Evolutionary conservation across 1,140 invertebrate genomes (phyloP), one percentile per base, ranked within the genome.

Genomic region (Xylocopa sonorina): DNA sequence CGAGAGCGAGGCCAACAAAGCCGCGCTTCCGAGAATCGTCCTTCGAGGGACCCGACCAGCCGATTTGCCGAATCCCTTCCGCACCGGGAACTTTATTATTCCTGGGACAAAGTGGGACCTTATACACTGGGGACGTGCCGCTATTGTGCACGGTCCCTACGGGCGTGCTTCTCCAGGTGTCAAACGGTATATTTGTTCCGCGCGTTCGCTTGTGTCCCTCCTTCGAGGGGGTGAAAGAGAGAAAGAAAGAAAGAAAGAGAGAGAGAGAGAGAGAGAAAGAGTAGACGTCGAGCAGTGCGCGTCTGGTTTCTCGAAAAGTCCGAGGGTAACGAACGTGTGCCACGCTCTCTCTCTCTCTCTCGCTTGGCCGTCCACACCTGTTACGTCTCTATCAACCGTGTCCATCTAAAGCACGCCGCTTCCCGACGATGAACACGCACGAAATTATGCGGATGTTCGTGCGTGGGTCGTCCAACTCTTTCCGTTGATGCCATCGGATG

Each of bases 81-180:
- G 64, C 50, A n/a, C 73, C 48, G 58, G 76, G 75, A 64, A 87
- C 82, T 82, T 86, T 78, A 87, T 87, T 87, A 87, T 87, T 63
- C 82, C 12, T 12, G n/a, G 74, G 46, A 84, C 86, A 87, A 81
- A 87, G 69, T 86, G 85, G 85, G 64, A 77, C 69, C 74, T 84
- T 80, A 80, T 53, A 67, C 21, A n/a, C n/a, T n/a, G n/a, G n/a
- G n/a, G n/a, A n/a, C 21, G 32, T 7, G 63, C 18, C n/a, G 46
- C 29, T 63, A 29, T 78, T 50, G 81, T 80, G 77, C 78, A 18
- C 69, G 24, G 38, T 53, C 32, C 18, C 43, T 60, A 27, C 48
- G 3, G 1, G 4, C 32, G n/a, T 18, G 41, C 43, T 29, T 5
- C 51, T 72, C 82, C 86, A 87, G 86, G 86, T 87, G 86, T 87